Evolutionary conservation across 2,113 vertebrate genomes (phyloP), one percentile per base, ranked within the genome.

Genomic region (Condylura cristata): DNA sequence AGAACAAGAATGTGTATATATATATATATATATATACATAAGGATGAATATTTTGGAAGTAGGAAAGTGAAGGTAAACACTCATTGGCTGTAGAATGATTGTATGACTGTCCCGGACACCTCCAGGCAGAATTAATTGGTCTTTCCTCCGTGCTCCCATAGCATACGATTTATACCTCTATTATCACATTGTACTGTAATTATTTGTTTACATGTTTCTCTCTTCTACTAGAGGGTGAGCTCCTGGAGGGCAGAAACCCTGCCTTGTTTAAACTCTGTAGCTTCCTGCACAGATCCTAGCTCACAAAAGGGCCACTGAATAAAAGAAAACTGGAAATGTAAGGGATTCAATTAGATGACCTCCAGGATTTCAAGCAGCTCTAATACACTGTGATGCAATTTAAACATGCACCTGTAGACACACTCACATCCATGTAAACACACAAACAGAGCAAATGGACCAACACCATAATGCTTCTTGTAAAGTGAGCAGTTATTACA

Each of bases 141-240:
- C 74, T 85, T 86, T 83, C 60, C 61, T 89, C 87, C 88, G 85
- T 76, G 56, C 46, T 87, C 68, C 85, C 66, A 85, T 44, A 78
- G 34, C 20, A 41, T 46, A 95, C 4, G 39, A 79, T 96, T 93
- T 93, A 90, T 95, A 83, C 75, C 34, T 93, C 83, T 74, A 63
- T 96, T 92, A 66, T 89, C 70, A 75, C 70, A 72, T 48, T 83
- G 68, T 74, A 83, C 94, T 86, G 30, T 90, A 95, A 95, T 95
- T 96, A 94, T 92, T 97, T 95, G 95, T 95, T 95, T 89, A 51
- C 39, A 3, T 86, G 53, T 89, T 86, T 89, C 76, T 68, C 76
- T 86, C 48, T 61, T 10, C 44, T 65, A 22, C 86, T 90, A 86
- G 89, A 92, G 3, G n/a, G 91, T 89, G 89, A 91, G 91, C 83